Percentiles rank a stretch among this genome's conserved stretches.
Evolutionary conservation across 2,888 invertebrate species (phyloP).

Genomic region (Priocnemis perturbator): DNA sequence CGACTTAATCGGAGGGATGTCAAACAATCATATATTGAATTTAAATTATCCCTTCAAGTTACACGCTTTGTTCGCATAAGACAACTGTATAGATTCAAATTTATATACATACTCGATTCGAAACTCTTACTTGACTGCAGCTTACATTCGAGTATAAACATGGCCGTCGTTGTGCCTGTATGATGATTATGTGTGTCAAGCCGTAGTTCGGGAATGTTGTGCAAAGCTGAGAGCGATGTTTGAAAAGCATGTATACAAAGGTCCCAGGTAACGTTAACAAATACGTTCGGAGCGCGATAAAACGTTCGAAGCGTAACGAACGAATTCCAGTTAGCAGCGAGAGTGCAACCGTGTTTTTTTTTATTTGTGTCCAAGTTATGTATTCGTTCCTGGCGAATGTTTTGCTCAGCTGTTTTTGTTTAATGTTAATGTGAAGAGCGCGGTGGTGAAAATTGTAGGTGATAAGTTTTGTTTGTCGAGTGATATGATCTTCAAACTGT

Average conservation of each 20-base stretch:
- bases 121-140: conserved; percentile 16
- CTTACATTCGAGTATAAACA: conserved; percentile 57
- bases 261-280: conserved; percentile 60
- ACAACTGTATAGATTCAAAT: background rate
- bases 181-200: conserved; percentile 64
- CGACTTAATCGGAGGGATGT: no score
- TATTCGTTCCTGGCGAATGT: background rate
- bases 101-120: background rate
- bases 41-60: no score
- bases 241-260: conserved; percentile 57
- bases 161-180: conserved; percentile 71
- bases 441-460: no score
- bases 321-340: conserved; percentile 7
- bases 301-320: conserved; percentile 7
- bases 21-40: no score
- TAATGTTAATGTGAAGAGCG: background rate
- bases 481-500: no score
- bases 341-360: background rate
- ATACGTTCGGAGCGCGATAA: conserved; percentile 13
- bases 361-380: conserved; percentile 4
- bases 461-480: no score
- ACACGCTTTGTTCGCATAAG: no score
- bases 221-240: conserved; percentile 54
- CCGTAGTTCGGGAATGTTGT: conserved; percentile 47
- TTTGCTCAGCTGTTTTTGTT: conserved; percentile 9